phyloP scores from a whole-genome alignment of 2,888 invertebrate species.

The Pristionchus arcanus region DNA sequence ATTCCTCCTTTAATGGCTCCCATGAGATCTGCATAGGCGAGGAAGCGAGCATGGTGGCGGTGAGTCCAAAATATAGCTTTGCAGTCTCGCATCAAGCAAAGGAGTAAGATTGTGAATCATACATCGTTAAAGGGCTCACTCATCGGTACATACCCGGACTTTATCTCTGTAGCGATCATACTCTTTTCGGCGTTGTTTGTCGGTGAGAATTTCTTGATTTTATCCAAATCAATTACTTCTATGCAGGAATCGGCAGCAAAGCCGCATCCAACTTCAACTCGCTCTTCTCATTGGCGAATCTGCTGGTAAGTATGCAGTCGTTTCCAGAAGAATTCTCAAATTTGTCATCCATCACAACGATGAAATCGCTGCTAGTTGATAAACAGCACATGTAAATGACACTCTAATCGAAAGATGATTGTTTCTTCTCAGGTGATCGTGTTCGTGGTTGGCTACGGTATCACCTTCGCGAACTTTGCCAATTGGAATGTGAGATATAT shows the following conservation, averaged over 20 bases:
- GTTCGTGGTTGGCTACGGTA: constrained; percentile 54
- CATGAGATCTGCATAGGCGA: background rate
- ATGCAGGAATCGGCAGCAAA: constrained; percentile 31
- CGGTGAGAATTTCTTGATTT: background rate
- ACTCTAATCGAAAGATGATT: background rate
- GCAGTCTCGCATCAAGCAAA: background rate
- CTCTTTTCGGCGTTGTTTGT: constrained; percentile 14
- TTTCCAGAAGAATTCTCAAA: too few species aligned
- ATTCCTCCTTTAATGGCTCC: background rate
- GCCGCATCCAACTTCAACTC: constrained; percentile 53
- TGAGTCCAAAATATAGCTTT: background rate
- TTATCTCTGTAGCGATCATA: constrained; percentile 33
- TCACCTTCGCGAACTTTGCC: constrained; percentile 56
- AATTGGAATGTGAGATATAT: constrained; percentile 50
- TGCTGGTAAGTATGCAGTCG: background rate
- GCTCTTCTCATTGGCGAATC: constrained; percentile 51
- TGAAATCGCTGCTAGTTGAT: too few species aligned
- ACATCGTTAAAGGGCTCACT: background rate
- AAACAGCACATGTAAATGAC: background rate
- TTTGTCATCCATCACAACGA: too few species aligned
- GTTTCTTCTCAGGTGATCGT: constrained; percentile 48
- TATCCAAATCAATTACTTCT: background rate
- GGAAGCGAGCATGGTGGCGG: background rate
- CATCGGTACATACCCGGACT: constrained; percentile 47
- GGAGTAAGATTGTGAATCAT: background rate